Base-by-base conservation (phyloP, 2,888 invertebrate genomes). In the Himalopsyche anomala region DNA sequence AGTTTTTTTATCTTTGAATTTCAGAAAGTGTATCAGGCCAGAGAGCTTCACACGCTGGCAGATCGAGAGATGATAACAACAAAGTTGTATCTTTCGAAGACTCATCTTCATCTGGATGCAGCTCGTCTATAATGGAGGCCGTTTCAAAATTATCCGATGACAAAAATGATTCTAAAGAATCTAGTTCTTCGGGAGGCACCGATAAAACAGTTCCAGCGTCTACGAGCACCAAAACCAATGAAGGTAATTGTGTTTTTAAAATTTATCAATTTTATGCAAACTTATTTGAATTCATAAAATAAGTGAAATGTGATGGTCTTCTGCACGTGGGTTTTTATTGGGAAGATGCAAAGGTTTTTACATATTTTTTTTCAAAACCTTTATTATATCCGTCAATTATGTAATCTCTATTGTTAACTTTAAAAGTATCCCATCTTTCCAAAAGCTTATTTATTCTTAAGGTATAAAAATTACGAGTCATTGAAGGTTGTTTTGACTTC, bases 161-260 rank as follows among this genome's bases (percentile, higher is more conserved):
- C 89, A 91, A 91, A 89, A 91, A 91, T 89, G 93, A 93, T 89
- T 90, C 91, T 89, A 93, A 93, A 90, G 92, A 93, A 55, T 56
- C 87, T 55, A 28, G 54, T 28, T 38, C 79, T 45, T 42, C 88
- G n/a, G 82, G 36, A 89, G 89, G 91, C 89, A 87, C 90, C 89
- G 87, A 91, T 89, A 92, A 91, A 89, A 92, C 92, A 88, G 92
- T 92, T 90, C 90, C 91, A 88, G 89, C 88, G 87, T 87, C 89
- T 89, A 89, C 90, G 88, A 91, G 91, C 84, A 90, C 89, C 89
- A 85, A 83, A 91, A 42, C 54, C 38, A 82, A 28, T 56, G 85
- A 85, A 83, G 85, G 85, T 85, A 85, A 85, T 80, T 4, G 9
- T 45, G 6, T 40, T 40, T 40, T 45, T 45, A 45, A 45, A n/a